Evolutionary conservation across 2,113 vertebrate species (phyloP).

Genomic region (Neomonachus schauinslandi): DNA sequence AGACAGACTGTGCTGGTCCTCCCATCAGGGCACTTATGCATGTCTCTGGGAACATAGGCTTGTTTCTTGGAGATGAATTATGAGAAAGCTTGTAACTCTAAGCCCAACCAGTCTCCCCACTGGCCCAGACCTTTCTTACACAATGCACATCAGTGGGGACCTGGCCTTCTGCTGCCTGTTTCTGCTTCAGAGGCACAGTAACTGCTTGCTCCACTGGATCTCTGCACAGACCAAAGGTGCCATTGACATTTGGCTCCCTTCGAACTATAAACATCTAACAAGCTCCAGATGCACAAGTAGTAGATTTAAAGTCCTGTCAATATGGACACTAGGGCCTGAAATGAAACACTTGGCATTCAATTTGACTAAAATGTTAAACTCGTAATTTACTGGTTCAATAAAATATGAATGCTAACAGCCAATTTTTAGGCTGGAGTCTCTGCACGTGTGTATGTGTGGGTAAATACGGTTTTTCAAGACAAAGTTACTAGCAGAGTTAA

Average conservation of each 20-base stretch:
- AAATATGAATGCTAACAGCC: constrained; percentile 64
- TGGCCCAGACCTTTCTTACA: not conserved
- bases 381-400: constrained; percentile 74
- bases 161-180: not conserved
- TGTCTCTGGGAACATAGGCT: not conserved
- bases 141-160: not conserved
- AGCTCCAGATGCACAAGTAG: constrained; percentile 69
- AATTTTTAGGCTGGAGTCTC: constrained; percentile 58
- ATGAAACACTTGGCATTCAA: constrained; percentile 70
- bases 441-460: not conserved
- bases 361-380: constrained; percentile 66
- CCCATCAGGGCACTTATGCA: accelerated
- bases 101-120: not conserved
- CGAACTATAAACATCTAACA: constrained; percentile 65
- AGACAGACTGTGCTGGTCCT: not conserved
- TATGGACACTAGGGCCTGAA: constrained; percentile 64
- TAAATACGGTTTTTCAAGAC: constrained; percentile 6
- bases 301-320: constrained; percentile 72
- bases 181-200: not conserved
- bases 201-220: not conserved
- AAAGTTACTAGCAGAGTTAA: not conserved
- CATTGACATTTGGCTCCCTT: constrained; percentile 60
- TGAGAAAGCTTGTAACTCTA: not conserved
- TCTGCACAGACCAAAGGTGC: constrained; percentile 39
- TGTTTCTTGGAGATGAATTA: not conserved